Conservation (phyloP, 2,888 invertebrate species). For the Lissonota sp. region DNA sequence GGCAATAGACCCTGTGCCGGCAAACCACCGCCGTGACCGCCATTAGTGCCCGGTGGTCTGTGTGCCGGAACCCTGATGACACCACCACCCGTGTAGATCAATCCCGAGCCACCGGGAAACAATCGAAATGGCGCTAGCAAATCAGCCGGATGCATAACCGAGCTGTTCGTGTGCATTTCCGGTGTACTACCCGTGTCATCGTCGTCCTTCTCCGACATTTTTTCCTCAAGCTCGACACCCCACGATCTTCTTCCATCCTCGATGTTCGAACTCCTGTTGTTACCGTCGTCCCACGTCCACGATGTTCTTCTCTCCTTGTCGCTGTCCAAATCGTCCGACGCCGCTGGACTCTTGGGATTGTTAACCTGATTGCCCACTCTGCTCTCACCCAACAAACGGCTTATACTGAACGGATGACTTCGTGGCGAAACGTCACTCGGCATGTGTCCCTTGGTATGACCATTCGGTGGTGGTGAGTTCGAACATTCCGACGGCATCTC, state of each 20-base stretch:
- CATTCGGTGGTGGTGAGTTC: conserved; percentile 73
- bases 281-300: conserved; percentile 79
- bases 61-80: conserved; percentile 94
- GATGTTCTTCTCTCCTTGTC: conserved; percentile 79
- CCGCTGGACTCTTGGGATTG: conserved; percentile 76
- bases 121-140: conserved; percentile 77
- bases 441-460: conserved; percentile 73
- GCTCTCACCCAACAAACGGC: conserved; percentile 79
- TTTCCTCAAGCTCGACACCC: conserved; percentile 79
- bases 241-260: conserved; percentile 80
- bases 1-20: conserved; percentile 77
- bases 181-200: conserved; percentile 80
- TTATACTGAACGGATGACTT: conserved; percentile 82
- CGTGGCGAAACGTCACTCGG: conserved; percentile 77
- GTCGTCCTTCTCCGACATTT: conserved; percentile 80
- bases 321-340: conserved; percentile 77
- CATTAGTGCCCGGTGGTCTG: conserved; percentile 86
- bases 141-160: conserved; percentile 75
- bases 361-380: conserved; percentile 66
- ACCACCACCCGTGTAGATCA: conserved; percentile 86
- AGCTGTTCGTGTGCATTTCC: conserved; percentile 73
- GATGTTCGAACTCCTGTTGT: conserved; percentile 71
- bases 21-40: conserved; percentile 70
- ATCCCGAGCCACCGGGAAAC: conserved; percentile 78
- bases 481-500: conserved; percentile 78